Evolutionary conservation across 1,140 invertebrate species (phyloP).

Genomic region (Hypsibius dujardini): DNA sequence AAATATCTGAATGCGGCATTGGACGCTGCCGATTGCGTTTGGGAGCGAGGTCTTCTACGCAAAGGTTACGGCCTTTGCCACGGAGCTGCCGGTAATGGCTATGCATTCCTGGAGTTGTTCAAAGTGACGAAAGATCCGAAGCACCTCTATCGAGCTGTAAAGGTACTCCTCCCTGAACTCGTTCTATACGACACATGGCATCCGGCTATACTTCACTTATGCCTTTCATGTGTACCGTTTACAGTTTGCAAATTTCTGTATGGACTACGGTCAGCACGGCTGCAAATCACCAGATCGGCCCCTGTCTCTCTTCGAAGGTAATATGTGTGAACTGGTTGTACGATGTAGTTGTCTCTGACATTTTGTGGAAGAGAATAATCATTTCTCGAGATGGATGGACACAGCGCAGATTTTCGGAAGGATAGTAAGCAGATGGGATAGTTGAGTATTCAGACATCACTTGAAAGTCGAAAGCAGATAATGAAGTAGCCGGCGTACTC

Average conservation of each 20-base stretch:
- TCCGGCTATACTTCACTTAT: neutral
- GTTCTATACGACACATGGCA: neutral
- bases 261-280: conserved; percentile 48
- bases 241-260: conserved; percentile 67
- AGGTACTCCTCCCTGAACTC: conserved; percentile 27
- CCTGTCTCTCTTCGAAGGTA: conserved; percentile 63
- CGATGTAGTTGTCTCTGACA: too few relatives aligned
- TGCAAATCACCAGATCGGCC: conserved; percentile 53
- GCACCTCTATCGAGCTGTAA: conserved; percentile 51
- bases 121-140: conserved; percentile 45
- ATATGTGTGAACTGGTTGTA: too few relatives aligned
- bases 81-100: conserved; percentile 75
- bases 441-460: too few relatives aligned
- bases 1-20: conserved; percentile 54
- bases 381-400: too few relatives aligned
- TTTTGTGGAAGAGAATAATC: too few relatives aligned
- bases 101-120: conserved; percentile 61
- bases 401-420: too few relatives aligned
- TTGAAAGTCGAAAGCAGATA: too few relatives aligned
- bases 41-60: conserved; percentile 60
- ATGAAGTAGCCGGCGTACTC: too few relatives aligned
- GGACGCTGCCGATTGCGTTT: conserved; percentile 56
- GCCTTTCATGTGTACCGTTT: conserved; percentile 27
- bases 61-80: conserved; percentile 85
- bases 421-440: too few relatives aligned